Evolutionary conservation across 1,140 invertebrate genomes (phyloP), one percentile per base, ranked within the genome.

Genomic region (Sinonovacula constricta): DNA sequence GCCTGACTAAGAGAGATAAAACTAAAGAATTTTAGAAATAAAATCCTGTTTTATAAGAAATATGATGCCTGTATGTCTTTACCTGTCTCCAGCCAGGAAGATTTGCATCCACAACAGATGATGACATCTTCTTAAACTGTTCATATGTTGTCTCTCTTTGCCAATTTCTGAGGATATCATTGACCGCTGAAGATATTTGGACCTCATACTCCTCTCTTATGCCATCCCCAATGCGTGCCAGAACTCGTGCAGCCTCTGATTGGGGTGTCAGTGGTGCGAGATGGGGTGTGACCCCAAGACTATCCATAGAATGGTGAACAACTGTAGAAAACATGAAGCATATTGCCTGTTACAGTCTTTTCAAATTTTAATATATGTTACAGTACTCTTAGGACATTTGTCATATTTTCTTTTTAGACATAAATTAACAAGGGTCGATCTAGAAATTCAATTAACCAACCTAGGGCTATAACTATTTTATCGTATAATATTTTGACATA

Each of bases 191-290:
- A 22, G 79, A 57, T 14, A 87, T n/a, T 7, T 79, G 69, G 14
- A 68, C 45, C 26, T 69, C 81, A 81, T 87, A 82, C 45, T 78
- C 79, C 15, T 80, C 81, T 18, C 83, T 75, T 1, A 87, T 81
- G 26, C 85, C 85, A 72, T 87, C 87, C 12, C 85, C 87, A 22
- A 88, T 86, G 18, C 75, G 70, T 15, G 83, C 83, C 22, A 87
- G 68, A 12, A 85, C 67, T 14, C 67, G 51, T 0, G 85, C 85
- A 24, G 80, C 84, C 53, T 85, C 76, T 14, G 80, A 79, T 54
- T 86, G 82, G 0, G 85, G 85, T n/a, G 81, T 85, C 15, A 84
- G 28, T 14, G 83, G 79, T 0, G 65, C 75, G 30, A 65, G 5
- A 57, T 59, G 53, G 15, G 72, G 71, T 18, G 81, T 77, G n/a